Percentiles rank a stretch among this genome's conserved stretches.
These are phyloP conservation scores for Ammospiza nelsoni DNA, from an alignment of 2,113 vertebrate genomes.

Conservation along the genomic window DNA sequence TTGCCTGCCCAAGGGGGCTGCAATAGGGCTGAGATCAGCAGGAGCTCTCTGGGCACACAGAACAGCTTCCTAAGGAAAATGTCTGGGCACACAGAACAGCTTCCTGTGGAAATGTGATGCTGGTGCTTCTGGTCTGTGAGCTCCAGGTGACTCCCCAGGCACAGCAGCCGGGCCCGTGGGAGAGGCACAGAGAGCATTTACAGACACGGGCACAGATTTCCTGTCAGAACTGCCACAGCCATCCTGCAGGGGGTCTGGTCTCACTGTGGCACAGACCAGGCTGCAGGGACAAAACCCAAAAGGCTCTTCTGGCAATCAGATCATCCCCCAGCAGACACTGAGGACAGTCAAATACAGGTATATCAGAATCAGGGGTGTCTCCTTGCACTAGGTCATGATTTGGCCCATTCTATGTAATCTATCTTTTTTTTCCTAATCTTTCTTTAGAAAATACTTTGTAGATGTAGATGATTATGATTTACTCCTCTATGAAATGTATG, in stretches of 20 bases:
- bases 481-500: not conserved
- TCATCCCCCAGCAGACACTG: not conserved
- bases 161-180: not conserved
- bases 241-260: not conserved
- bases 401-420: not conserved
- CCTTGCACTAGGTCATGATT: not conserved
- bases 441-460: not conserved
- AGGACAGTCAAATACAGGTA: too few relatives aligned
- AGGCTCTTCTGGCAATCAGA: not conserved
- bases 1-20: not conserved
- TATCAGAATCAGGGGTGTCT: not conserved
- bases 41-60: not conserved
- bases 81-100: too few relatives aligned
- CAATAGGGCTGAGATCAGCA: not conserved
- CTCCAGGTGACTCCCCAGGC: not conserved
- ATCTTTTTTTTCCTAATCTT: not conserved
- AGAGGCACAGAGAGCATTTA: not conserved
- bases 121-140: not conserved
- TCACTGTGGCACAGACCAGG: not conserved
- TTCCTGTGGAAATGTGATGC: not conserved
- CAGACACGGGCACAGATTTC: accelerated
- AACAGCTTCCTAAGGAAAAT: not conserved
- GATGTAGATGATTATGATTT: not conserved
- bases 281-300: not conserved
- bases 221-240: not conserved